Percentiles rank a stretch among this genome's conserved stretches.
Conservation (phyloP, 2,113 vertebrate species). For the Poeciliopsis retropinna region DNA sequence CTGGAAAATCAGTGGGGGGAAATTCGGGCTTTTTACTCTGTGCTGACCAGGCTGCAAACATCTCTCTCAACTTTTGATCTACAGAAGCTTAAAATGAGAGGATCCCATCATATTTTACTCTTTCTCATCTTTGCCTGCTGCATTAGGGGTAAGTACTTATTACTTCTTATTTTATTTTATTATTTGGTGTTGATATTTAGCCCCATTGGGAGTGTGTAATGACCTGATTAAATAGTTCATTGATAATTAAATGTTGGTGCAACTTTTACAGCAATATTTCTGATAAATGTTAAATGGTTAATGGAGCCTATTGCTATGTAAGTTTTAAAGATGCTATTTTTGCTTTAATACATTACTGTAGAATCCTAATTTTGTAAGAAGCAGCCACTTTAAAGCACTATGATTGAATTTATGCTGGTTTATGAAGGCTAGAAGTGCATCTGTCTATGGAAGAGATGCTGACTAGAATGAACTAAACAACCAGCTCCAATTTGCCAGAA, state of each 20-base stretch:
- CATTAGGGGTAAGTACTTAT: slow-evolving; percentile 59
- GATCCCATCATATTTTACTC: slow-evolving; percentile 51
- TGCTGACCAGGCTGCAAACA: not conserved
- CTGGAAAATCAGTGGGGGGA: slow-evolving; percentile 20
- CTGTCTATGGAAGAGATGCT: no score
- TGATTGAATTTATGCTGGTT: no score
- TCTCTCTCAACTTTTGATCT: slow-evolving; percentile 10
- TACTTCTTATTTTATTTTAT: not conserved
- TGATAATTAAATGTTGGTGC: not conserved
- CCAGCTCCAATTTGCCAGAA: not conserved
- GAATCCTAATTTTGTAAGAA: no score
- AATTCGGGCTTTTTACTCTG: slow-evolving; percentile 24
- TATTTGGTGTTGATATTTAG: not conserved
- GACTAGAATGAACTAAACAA: no score
- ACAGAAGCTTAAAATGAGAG: slow-evolving; percentile 50
- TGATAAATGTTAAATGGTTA: not conserved
- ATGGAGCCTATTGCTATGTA: not conserved
- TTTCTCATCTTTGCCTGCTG: slow-evolving; percentile 41
- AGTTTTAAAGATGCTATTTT: no score
- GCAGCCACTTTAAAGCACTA: no score
- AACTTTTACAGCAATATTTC: not conserved
- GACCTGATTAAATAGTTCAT: not conserved
- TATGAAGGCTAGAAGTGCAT: no score
- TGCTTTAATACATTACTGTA: no score
- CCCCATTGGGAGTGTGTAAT: not conserved